Base-by-base conservation (phyloP, 23 tunicate species). In the Clavelina lepadiformis region DNA sequence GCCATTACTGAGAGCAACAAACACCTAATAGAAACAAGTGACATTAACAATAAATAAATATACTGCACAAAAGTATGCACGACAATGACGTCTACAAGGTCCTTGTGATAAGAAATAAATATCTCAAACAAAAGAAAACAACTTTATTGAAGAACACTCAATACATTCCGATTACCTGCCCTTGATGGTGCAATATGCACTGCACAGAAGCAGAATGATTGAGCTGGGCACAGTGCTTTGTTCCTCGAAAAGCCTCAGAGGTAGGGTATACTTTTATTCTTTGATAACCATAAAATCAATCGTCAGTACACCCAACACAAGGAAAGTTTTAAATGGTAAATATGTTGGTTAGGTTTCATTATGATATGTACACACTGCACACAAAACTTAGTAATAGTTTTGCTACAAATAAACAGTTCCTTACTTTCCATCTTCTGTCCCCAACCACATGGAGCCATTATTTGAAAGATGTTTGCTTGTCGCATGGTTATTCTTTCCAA, bases 381-480 rank as follows among this genome's bases (percentile, higher is more conserved):
- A n/a, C 23, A 0, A 30, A 61, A 30, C 0, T 19, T 7, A 11
- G 22, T 22, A n/a, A 11, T 22, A 7, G 23, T 54, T n/a, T 54
- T 54, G 23, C 8, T 31, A 47, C 31, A 51, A 20, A 25, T 5
- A 67, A 27, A 47, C 64, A n/a, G n/a, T n/a, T n/a, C n/a, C 94
- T 77, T 68, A 81, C 97, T 64, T 89, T 51, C 97, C 97, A 65
- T 89, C 97, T 61, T 89, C 97, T 0, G 89, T 89, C 11, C 97
- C 97, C 35, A 89, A 63, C 97, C 97, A 89, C 97, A 89, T 89
- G 5, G 83, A 75, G 5, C 81, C 89, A 21, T 73, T 51, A 33
- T 38, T 65, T 5, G 74, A 60, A 2, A 82, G 51, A n/a, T 38
- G 44, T 23, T 53, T 73, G 49, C 89, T 56, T 3, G n/a, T n/a